Evolutionary conservation across 2,797 vertebrate genomes (phyloP).

Genomic region (Amblyraja radiata): DNA sequence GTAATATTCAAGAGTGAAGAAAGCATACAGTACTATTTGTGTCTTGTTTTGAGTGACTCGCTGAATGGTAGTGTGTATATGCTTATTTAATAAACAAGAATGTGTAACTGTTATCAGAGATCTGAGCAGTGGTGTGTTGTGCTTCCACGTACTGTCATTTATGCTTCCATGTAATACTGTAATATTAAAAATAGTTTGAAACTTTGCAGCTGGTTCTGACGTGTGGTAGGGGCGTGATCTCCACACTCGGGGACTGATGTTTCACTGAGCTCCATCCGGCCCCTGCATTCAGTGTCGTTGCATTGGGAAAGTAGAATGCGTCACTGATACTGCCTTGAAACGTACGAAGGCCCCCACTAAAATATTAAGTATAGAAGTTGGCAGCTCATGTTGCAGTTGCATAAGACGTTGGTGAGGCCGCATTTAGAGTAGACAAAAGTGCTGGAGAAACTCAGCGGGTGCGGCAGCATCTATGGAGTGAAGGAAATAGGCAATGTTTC

Average conservation of each 20-base stretch:
- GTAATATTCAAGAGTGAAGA: constrained; percentile 20
- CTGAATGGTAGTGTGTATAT: constrained; percentile 33
- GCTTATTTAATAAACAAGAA: constrained; percentile 30
- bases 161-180: constrained; percentile 34
- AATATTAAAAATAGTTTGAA: constrained; percentile 21
- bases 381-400: no score
- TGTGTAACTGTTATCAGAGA: constrained; percentile 29
- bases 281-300: not conserved
- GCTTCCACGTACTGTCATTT: constrained; percentile 31
- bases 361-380: no score
- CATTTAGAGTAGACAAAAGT: no score
- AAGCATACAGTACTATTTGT: constrained; percentile 21
- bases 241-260: not conserved
- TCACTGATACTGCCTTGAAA: not conserved
- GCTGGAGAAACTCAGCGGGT: no score
- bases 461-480: no score
- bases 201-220: not conserved
- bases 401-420: no score
- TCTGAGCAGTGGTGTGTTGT: constrained; percentile 28
- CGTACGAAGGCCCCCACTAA: no score
- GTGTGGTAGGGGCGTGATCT: not conserved
- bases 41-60: constrained; percentile 4
- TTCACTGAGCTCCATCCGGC: no score
- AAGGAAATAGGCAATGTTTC: no score
- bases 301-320: no score